phyloP scores from a whole-genome alignment of 1,140 invertebrate species.

The Littorina saxatilis region DNA sequence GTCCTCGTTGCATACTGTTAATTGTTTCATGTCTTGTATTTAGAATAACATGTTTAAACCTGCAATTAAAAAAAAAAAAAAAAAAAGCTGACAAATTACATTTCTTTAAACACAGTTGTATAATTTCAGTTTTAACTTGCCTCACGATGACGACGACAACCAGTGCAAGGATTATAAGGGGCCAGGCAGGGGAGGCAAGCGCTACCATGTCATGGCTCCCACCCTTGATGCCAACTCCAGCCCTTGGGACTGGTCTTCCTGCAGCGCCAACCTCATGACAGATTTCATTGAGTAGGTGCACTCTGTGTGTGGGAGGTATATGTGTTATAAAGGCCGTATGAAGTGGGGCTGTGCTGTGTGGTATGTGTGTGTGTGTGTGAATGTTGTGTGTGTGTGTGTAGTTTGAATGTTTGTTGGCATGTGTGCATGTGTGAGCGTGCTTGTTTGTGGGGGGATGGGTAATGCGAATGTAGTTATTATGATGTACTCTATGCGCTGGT shows the following conservation, averaged over 20 bases:
- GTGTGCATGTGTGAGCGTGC: background rate
- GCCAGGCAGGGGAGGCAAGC: constrained; percentile 46
- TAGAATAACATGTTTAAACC: no score
- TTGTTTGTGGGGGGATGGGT: background rate
- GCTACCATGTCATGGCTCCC: constrained; percentile 88
- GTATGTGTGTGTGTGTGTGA: background rate
- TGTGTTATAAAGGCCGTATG: no score
- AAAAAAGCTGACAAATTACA: no score
- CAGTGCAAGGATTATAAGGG: constrained; percentile 79
- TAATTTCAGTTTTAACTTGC: constrained; percentile 88
- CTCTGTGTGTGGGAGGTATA: background rate
- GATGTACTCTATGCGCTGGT: no score
- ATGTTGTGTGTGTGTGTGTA: background rate
- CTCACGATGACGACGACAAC: constrained; percentile 86
- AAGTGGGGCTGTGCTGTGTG: no score
- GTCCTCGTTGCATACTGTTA: no score
- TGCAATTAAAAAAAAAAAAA: no score
- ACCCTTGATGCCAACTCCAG: constrained; percentile 89
- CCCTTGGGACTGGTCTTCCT: constrained; percentile 90
- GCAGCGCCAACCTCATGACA: constrained; percentile 89
- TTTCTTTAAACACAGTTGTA: no score
- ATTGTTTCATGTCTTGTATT: no score
- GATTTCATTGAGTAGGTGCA: constrained; percentile 90
- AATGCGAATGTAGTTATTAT: no score
- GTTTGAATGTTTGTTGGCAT: background rate